Conservation (phyloP, 2,113 vertebrate species). For the Alethe diademata region DNA sequence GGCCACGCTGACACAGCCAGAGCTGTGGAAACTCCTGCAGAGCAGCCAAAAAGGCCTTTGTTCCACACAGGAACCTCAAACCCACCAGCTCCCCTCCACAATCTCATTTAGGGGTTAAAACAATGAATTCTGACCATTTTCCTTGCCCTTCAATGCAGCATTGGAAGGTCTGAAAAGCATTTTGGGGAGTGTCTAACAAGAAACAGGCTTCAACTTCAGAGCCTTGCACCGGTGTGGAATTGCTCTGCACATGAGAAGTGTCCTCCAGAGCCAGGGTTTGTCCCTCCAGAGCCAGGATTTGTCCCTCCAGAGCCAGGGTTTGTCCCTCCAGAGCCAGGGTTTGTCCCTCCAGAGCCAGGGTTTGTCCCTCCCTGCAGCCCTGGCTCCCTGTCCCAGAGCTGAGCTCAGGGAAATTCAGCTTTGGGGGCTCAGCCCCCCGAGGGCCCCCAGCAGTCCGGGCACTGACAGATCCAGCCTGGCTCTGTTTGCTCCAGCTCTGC, state of each 20-base stretch:
- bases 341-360: too few relatives aligned
- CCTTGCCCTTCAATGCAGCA: rapidly evolving
- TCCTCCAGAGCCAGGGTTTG: neutral
- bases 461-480: neutral
- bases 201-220: neutral
- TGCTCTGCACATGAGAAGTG: rapidly evolving
- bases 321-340: too few relatives aligned
- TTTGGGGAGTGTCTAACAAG: rapidly evolving
- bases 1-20: neutral
- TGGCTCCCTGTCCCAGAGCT: too few relatives aligned
- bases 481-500: neutral
- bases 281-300: too few relatives aligned
- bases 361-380: too few relatives aligned
- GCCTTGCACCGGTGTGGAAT: neutral
- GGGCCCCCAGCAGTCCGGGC: neutral
- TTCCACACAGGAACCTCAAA: neutral
- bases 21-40: neutral
- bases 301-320: too few relatives aligned
- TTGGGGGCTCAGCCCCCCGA: neutral
- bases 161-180: rapidly evolving
- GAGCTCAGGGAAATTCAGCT: too few relatives aligned
- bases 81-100: neutral
- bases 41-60: neutral
- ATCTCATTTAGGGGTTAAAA: rapidly evolving
- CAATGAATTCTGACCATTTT: rapidly evolving